Base-by-base conservation (phyloP, 2,888 invertebrate species). In the Thera britannica region DNA sequence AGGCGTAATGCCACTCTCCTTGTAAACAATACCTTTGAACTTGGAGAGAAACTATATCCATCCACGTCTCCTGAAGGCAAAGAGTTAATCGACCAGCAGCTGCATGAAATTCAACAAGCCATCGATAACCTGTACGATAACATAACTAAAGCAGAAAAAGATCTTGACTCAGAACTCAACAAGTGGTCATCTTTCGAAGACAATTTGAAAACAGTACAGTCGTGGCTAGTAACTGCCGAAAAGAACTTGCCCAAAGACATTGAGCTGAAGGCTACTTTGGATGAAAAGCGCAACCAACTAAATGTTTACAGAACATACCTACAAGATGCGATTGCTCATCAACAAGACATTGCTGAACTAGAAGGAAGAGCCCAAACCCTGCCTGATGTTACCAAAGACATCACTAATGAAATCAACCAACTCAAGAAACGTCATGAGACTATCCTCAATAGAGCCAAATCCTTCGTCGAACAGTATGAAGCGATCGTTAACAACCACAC, bases 101-200 rank as follows among this genome's bases (percentile, higher is more conserved):
- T 98, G 34, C 96, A 97, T 82, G 97, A 98, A 78, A 94, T 98
- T 44, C 97, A 98, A 81, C 96, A 97, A 83, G 96, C 97, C 0
- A 95, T 98, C 71, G 98, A 98, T 77, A 94, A 95, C 57, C 88
- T 98, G 0, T 98, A 96, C 78, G 98, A 98, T 78, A 96, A 95
- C 71, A 95, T 98, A 49, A 95, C 95, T n/a, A 96, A 95, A 68
- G 95, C 96, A 0, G 97, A 97, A 75, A 95, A 97, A 66, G 96
- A 97, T 78, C 94, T 98, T 36, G 97, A 98, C 87, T 95, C 96
- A 0, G 97, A 97, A 89, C 95, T 98, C 65, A 96, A 96, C 58
- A 96, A 97, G 77, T 98, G 98, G 98, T 97, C 96, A 23, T 97
- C 97, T 3, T 98, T 98, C 83, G 98, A 98, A 86, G 98, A 98